These are phyloP conservation scores for Helarctos malayanus DNA, from an alignment of 2,797 vertebrate genomes.

Conservation along the genomic window DNA sequence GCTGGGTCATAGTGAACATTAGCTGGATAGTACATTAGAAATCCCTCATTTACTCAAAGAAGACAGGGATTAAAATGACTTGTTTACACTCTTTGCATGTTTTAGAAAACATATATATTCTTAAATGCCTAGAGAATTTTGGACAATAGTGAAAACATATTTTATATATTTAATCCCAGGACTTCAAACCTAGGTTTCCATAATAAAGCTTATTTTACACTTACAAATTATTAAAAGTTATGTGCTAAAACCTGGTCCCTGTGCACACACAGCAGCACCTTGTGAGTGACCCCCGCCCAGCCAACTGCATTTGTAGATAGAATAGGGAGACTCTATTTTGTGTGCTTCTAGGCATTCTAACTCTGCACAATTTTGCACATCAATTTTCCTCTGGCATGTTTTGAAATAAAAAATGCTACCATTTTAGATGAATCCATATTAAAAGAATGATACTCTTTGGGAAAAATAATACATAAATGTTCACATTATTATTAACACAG, in stretches of 20 bases:
- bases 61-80: not conserved
- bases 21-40: not conserved
- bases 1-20: not conserved
- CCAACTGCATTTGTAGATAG: not conserved
- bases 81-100: not conserved
- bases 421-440: not conserved
- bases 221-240: not conserved
- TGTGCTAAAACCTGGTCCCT: not conserved
- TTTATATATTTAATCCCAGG: slow-evolving; percentile 40
- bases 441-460: not conserved
- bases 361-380: not conserved
- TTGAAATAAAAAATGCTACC: not conserved
- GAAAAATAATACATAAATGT: not conserved
- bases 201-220: not conserved
- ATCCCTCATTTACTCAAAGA: not conserved
- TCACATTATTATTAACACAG: not conserved
- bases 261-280: too few relatives aligned
- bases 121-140: slow-evolving; percentile 13
- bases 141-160: not conserved
- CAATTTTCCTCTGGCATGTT: not conserved
- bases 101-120: slow-evolving; percentile 38
- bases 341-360: not conserved
- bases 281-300: too few relatives aligned
- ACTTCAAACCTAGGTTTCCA: not conserved
- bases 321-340: not conserved